Evolutionary conservation across 2,113 vertebrate species (phyloP).

Genomic region (Ivindomyrus marchei): DNA sequence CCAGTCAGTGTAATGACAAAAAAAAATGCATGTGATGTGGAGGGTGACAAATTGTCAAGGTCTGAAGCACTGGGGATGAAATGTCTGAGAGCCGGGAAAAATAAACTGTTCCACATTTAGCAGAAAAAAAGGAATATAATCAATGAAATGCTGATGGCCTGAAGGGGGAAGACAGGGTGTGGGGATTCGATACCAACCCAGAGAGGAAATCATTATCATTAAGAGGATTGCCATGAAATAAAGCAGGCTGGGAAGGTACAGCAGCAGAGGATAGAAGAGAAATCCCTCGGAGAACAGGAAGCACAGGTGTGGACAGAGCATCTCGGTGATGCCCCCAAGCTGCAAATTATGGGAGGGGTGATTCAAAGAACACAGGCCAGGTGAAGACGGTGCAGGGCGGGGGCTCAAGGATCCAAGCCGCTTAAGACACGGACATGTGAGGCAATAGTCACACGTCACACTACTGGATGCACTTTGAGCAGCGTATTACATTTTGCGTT

Average conservation of each 20-base stretch:
- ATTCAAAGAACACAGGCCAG: not conserved
- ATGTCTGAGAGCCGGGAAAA: not conserved
- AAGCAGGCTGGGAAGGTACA: not conserved
- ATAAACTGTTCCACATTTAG: slow-evolving; percentile 12
- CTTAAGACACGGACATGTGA: not conserved
- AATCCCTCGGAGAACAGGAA: slow-evolving; percentile 16
- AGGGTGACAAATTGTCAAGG: slow-evolving; percentile 20
- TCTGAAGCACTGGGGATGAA: not conserved
- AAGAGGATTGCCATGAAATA: not conserved
- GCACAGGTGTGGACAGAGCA: no score
- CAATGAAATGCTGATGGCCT: slow-evolving; percentile 24
- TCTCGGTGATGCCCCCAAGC: not conserved
- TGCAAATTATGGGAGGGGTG: not conserved
- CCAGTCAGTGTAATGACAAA: slow-evolving; percentile 38
- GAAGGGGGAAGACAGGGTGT: not conserved
- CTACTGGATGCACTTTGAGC: not conserved
- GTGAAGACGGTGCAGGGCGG: not conserved
- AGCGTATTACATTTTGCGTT: not conserved
- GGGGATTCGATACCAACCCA: not conserved
- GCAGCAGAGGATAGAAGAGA: not conserved
- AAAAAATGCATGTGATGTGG: not conserved
- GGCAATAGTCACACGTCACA: not conserved
- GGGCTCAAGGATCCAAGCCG: not conserved
- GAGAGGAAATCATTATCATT: slow-evolving; percentile 23
- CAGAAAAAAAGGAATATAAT: slow-evolving; percentile 18